Evolutionary conservation across 2,888 invertebrate genomes (phyloP).

Genomic region (Lamproptera curius): DNA sequence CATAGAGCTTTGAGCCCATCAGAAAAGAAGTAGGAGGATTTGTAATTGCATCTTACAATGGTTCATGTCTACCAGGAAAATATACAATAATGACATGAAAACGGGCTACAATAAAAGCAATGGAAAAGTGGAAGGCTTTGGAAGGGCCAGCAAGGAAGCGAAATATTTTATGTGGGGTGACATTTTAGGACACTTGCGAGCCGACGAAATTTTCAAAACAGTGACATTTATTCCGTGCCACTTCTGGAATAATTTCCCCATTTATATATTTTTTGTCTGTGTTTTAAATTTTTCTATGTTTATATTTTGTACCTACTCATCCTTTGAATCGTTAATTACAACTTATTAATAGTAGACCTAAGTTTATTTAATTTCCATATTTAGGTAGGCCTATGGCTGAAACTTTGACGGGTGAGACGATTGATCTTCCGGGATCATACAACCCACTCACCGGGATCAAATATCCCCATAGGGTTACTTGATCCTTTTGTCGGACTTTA

Average conservation of each 20-base stretch:
- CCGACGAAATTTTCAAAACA: no score
- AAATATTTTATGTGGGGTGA: no score
- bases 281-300: constrained; percentile 8
- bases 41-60: no score
- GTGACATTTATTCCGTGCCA: constrained; percentile 22
- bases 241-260: constrained; percentile 10
- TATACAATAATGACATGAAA: constrained; percentile 15
- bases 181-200: no score
- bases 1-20: constrained; percentile 19
- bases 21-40: constrained; percentile 15
- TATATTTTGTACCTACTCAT: no score
- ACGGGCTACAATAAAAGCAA: not conserved
- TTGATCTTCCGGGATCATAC: not conserved
- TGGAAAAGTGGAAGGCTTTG: constrained; percentile 20
- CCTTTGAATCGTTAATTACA: no score
- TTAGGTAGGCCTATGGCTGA: no score
- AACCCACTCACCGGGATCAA: no score
- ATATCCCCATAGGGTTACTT: not conserved
- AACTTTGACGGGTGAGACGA: no score
- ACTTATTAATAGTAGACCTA: no score
- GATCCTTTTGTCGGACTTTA: constrained; percentile 7
- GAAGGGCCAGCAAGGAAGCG: constrained; percentile 20
- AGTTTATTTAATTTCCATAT: no score
- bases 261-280: not conserved
- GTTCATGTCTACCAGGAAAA: constrained; percentile 18